A percentile compares a stretch with the other conserved stretches of the same genome.
Evolutionary conservation across 2,113 vertebrate species (phyloP).

Genomic region (Pipra filicauda): DNA sequence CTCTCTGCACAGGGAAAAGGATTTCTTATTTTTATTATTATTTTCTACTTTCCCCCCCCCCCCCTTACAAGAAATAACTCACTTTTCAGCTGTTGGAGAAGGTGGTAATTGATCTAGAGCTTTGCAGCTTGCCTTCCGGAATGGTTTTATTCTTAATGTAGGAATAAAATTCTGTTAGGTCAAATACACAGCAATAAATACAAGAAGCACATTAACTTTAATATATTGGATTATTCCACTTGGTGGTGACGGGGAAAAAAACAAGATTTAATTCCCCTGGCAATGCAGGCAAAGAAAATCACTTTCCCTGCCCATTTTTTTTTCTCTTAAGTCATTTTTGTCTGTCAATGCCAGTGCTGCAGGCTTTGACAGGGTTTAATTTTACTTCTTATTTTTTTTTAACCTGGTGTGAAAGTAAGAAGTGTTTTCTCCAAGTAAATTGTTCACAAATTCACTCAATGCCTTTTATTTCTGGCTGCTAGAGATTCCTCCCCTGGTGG

Average conservation of each 20-base stretch:
- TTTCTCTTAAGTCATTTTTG: constrained; percentile 51
- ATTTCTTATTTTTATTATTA: not conserved
- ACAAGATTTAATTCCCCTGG: constrained; percentile 74
- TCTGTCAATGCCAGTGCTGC: constrained; percentile 18
- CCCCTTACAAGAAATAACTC: constrained; percentile 70
- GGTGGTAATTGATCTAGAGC: constrained; percentile 71
- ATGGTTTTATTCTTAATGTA: constrained; percentile 67
- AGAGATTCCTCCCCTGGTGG: not conserved
- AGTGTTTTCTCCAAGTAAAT: constrained; percentile 8
- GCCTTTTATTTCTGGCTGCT: not conserved
- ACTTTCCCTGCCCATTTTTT: constrained; percentile 31
- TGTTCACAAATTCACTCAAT: not conserved
- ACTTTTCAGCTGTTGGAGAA: constrained; percentile 68
- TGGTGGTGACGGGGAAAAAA: constrained; percentile 57
- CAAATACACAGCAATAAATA: constrained; percentile 71
- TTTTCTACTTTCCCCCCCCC: not conserved
- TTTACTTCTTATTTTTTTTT: not conserved
- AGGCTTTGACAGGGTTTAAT: constrained; percentile 12
- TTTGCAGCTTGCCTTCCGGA: constrained; percentile 39
- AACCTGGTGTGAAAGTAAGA: not conserved
- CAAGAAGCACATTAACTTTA: constrained; percentile 65
- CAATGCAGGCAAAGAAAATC: constrained; percentile 71
- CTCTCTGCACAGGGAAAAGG: not conserved
- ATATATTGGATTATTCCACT: constrained; percentile 78
- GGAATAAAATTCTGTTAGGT: constrained; percentile 69